These are phyloP conservation scores for Drosophila pectinifera DNA, from an alignment of 1,140 invertebrate genomes.

Conservation along the genomic window DNA sequence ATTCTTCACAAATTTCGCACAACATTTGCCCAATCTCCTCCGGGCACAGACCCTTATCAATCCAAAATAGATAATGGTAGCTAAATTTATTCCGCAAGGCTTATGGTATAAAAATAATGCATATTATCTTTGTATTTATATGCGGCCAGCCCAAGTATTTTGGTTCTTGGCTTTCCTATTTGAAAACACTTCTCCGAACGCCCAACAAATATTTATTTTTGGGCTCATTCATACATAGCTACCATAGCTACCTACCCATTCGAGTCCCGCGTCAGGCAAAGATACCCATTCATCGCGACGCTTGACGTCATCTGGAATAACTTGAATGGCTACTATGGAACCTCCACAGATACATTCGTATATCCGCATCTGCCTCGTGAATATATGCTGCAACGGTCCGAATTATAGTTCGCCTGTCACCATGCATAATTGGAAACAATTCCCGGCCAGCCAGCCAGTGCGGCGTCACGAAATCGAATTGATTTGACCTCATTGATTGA, in stretches of 20 bases:
- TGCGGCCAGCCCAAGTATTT: background rate
- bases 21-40: background rate
- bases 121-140: slow-evolving; percentile 3
- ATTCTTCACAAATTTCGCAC: background rate
- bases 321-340: slow-evolving; percentile 12
- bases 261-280: slow-evolving; percentile 14
- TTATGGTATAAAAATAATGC: slow-evolving; percentile 15
- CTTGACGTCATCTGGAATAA: slow-evolving; percentile 46
- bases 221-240: slow-evolving; percentile 16
- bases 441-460: slow-evolving; percentile 41
- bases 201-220: slow-evolving; percentile 33
- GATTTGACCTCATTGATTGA: slow-evolving; percentile 82
- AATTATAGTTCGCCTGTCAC: slow-evolving; percentile 53
- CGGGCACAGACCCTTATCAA: slow-evolving; percentile 28
- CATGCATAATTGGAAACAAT: slow-evolving; percentile 77
- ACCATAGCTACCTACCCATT: too few relatives aligned
- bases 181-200: slow-evolving; percentile 1
- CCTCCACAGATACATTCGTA: background rate
- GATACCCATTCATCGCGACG: slow-evolving; percentile 35
- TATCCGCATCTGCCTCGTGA: slow-evolving; percentile 11
- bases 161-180: slow-evolving; percentile 8
- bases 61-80: background rate
- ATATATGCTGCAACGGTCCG: slow-evolving; percentile 24
- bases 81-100: slow-evolving; percentile 4
- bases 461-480: slow-evolving; percentile 59